phyloP scores from a whole-genome alignment of 2,888 invertebrate genomes.

The Dicyrtoma fusca region DNA sequence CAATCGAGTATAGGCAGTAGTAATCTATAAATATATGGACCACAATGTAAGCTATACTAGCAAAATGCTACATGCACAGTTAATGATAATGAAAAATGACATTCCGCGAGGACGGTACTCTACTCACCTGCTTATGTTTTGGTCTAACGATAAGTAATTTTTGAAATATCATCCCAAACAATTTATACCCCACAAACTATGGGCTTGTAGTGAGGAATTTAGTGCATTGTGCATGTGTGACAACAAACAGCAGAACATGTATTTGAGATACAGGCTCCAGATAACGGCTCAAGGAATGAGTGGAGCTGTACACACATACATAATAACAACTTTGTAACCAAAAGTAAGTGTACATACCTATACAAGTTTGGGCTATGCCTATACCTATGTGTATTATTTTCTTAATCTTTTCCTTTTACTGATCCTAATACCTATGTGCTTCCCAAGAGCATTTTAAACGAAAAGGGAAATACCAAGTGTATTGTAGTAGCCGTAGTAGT shows the following conservation, averaged over 20 bases:
- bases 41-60: neutral
- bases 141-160: conserved; percentile 27
- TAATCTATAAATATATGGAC: no score
- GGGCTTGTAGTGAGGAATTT: conserved; percentile 28
- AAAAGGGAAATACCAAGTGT: no score
- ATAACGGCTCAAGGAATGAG: neutral
- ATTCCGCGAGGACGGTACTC: conserved; percentile 29
- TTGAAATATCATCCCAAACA: conserved; percentile 35
- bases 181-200: conserved; percentile 36
- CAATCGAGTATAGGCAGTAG: no score
- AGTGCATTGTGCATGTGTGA: conserved; percentile 32
- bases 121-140: conserved; percentile 27
- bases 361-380: neutral
- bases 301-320: neutral
- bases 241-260: conserved; percentile 31
- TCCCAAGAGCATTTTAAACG: no score
- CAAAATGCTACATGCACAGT: neutral
- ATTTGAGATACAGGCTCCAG: conserved; percentile 12
- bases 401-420: no score
- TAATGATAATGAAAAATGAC: conserved; percentile 37
- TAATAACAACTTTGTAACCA: conserved; percentile 8
- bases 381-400: neutral
- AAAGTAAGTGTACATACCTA: no score
- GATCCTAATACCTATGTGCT: no score
- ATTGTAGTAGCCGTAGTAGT: no score